Base-by-base conservation (phyloP, 2,888 invertebrate genomes). In the Agrotis ipsilon region DNA sequence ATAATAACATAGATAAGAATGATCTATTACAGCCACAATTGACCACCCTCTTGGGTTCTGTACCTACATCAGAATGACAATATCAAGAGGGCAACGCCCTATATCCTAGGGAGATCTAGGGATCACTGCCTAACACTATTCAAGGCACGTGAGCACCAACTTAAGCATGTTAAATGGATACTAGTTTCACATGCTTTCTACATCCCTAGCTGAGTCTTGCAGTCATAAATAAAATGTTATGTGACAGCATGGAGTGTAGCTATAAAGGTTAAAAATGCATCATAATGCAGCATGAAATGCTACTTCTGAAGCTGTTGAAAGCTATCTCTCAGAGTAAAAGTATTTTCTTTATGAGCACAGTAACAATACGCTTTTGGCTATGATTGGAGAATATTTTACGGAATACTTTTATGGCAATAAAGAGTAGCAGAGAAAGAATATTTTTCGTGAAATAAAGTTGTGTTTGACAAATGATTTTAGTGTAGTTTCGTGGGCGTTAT, bases 171-270 rank as follows among this genome's bases (percentile, higher is more conserved):
- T 62, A 32, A 60, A 62, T 63, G 24, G 67, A 52, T 55, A 49
- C 55, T 66, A 71, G 51, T 57, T 72, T 43, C 52, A 70, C 68
- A 43, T 80, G 51, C 55, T 68, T 67, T 66, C 52, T 57, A 64
- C 68, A 59, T 67, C 60, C 61, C 54, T 49, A 64, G 59, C 61
- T 60, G 46, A 61, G 39, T 75, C 52, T 72, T 64, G 45, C 14
- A 63, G 63, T 75, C 72, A 62, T 82, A 84, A 78, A 82, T 84
- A 82, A 70, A n/a, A 73, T 74, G 78, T 83, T 81, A 81, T 60
- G 61, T 61, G 74, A 67, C 66, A 69, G 54, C 49, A 49, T 70
- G 62, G 32, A 75, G 52, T 62, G 64, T 52, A 72, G 68, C 78
- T 43, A 64, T 70, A 81, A 81, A 77, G 71, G 82, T 79, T 79